These are phyloP conservation scores for Desmodus rotundus DNA, from an alignment of 2,113 vertebrate species.

Conservation along the genomic window DNA sequence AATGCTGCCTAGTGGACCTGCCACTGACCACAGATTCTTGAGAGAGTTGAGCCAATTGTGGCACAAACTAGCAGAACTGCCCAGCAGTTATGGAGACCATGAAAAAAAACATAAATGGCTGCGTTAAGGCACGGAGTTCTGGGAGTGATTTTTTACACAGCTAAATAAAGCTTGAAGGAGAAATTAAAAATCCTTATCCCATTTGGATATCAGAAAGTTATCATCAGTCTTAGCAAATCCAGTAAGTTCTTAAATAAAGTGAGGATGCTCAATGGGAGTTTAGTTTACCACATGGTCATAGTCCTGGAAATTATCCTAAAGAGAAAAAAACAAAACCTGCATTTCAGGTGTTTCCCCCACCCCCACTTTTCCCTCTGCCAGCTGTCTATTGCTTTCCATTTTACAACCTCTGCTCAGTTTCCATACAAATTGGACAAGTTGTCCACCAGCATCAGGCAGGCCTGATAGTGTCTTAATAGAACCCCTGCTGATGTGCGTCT, in stretches of 20 bases:
- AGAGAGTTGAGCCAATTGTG: neutral
- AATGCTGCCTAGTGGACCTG: neutral
- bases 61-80: neutral
- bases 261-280: accelerated
- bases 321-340: neutral
- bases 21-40: neutral
- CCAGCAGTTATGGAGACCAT: neutral
- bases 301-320: neutral
- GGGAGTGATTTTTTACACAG: neutral
- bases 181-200: conserved; percentile 1
- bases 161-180: neutral
- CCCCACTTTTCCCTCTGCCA: neutral
- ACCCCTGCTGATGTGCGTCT: conserved; percentile 76
- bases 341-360: neutral
- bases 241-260: neutral
- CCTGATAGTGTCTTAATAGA: neutral
- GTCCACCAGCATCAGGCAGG: conserved; percentile 41
- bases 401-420: conserved; percentile 23
- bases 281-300: neutral
- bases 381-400: neutral
- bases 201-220: neutral
- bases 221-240: neutral
- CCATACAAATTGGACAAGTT: conserved; percentile 8
- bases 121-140: neutral
- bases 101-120: neutral